Conservation (phyloP, 2,888 invertebrate species). For the Empis stercorea region DNA sequence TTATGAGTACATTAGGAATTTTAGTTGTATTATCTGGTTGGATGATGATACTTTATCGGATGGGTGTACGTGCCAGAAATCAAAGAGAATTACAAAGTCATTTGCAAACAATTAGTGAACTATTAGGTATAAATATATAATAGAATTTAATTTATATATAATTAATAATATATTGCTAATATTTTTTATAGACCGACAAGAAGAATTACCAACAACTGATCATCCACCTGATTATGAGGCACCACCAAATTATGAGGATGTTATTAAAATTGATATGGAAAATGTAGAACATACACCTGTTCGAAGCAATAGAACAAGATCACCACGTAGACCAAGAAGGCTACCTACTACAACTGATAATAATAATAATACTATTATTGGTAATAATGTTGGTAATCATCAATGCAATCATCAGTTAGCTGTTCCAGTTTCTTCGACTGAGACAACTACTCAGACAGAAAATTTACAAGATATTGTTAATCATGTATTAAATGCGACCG, state of each 20-base stretch:
- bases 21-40: slow-evolving; percentile 48
- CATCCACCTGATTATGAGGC: slow-evolving; percentile 58
- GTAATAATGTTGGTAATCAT: too few species aligned
- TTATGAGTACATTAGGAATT: slow-evolving; percentile 49
- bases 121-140: slow-evolving; percentile 52
- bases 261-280: slow-evolving; percentile 37
- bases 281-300: neutral
- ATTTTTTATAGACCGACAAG: slow-evolving; percentile 37
- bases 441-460: too few species aligned
- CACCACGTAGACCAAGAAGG: neutral
- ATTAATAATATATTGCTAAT: slow-evolving; percentile 29
- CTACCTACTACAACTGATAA: neutral
- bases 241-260: slow-evolving; percentile 58
- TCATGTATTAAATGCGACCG: slow-evolving; percentile 25
- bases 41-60: slow-evolving; percentile 48
- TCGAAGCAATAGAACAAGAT: neutral
- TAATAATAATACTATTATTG: too few species aligned
- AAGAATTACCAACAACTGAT: slow-evolving; percentile 26
- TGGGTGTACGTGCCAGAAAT: slow-evolving; percentile 47
- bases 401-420: too few species aligned
- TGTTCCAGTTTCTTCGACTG: too few species aligned
- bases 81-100: slow-evolving; percentile 52
- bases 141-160: neutral
- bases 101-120: slow-evolving; percentile 53
- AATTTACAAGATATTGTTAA: slow-evolving; percentile 14